Conservation (phyloP, 1,140 invertebrate species). For the Hylaeus volcanicus region DNA sequence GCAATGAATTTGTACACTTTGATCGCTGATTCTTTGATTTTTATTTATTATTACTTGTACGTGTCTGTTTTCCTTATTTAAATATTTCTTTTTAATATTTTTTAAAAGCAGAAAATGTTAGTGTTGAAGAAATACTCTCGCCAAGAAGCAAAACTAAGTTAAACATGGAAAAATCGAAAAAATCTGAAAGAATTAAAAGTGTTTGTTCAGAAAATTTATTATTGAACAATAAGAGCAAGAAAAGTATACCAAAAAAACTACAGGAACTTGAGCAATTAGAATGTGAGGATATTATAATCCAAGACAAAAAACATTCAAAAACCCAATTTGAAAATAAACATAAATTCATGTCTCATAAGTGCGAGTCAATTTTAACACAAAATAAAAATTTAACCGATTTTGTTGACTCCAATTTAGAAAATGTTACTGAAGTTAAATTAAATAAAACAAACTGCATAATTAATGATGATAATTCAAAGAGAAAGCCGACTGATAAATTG, state of each 20-base stretch:
- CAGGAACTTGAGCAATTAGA: conserved; percentile 6
- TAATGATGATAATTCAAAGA: conserved; percentile 51
- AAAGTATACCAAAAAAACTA: not conserved
- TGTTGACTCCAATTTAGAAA: conserved; percentile 1
- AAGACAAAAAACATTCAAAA: not conserved
- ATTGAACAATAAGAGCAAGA: conserved; percentile 2
- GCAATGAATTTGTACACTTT: conserved; percentile 78
- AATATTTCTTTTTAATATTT: conserved; percentile 4
- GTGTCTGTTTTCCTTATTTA: conserved; percentile 6
- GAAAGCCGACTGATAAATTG: conserved; percentile 71
- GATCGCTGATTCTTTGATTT: conserved; percentile 74
- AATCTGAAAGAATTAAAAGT: not conserved
- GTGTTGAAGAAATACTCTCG: conserved; percentile 60
- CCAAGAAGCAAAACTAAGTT: conserved; percentile 42
- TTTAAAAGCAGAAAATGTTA: conserved; percentile 38
- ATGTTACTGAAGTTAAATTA: not conserved
- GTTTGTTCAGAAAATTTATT: not conserved
- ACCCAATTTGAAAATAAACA: not conserved
- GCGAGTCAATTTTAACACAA: not conserved
- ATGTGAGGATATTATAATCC: conserved; percentile 10
- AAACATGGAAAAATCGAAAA: conserved; percentile 32
- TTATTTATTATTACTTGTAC: conserved; percentile 9
- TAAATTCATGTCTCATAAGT: not conserved
- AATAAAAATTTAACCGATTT: not conserved
- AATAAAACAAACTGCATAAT: conserved; percentile 23